Evolutionary conservation across 2,888 invertebrate species (phyloP).

Genomic region (Phymatocera aterrima): DNA sequence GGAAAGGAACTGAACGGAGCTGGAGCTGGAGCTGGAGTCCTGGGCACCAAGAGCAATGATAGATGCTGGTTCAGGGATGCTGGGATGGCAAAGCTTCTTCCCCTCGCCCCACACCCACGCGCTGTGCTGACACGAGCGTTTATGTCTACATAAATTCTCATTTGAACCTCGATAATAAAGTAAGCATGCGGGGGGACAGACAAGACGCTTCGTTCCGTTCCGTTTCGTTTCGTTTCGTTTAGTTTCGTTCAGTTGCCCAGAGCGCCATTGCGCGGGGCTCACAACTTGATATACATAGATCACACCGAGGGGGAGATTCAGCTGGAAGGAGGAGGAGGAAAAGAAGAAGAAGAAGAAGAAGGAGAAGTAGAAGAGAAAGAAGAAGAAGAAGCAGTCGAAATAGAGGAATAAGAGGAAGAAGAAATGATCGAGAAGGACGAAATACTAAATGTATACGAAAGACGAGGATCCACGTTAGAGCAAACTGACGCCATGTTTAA

Average conservation of each 20-base stretch:
- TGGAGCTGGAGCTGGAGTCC: neutral
- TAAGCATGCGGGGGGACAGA: slow-evolving; percentile 64
- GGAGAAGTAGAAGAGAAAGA: slow-evolving; percentile 48
- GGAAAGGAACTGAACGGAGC: neutral
- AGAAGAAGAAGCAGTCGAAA: slow-evolving; percentile 26
- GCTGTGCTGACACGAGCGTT: slow-evolving; percentile 69
- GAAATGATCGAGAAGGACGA: slow-evolving; percentile 45
- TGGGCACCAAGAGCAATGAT: slow-evolving; percentile 55
- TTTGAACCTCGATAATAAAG: slow-evolving; percentile 71
- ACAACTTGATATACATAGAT: slow-evolving; percentile 65
- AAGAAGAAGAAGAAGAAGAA: slow-evolving; percentile 20
- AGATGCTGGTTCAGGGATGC: slow-evolving; percentile 62
- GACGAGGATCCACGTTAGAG: neutral
- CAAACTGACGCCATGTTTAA: slow-evolving; percentile 60
- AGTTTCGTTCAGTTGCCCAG: slow-evolving; percentile 21
- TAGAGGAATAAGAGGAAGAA: slow-evolving; percentile 34
- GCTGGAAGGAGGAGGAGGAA: slow-evolving; percentile 40
- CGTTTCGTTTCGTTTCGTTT: slow-evolving; percentile 54
- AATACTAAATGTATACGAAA: neutral
- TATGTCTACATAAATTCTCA: slow-evolving; percentile 72
- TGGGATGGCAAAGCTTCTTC: slow-evolving; percentile 62
- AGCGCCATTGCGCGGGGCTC: slow-evolving; percentile 52
- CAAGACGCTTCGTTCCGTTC: slow-evolving; percentile 58
- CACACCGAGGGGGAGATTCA: slow-evolving; percentile 54
- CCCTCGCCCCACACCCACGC: slow-evolving; percentile 63